Evolutionary conservation across 2,113 vertebrate genomes (phyloP), one percentile per base, ranked within the genome.

Genomic region (Oreotragus oreotragus): DNA sequence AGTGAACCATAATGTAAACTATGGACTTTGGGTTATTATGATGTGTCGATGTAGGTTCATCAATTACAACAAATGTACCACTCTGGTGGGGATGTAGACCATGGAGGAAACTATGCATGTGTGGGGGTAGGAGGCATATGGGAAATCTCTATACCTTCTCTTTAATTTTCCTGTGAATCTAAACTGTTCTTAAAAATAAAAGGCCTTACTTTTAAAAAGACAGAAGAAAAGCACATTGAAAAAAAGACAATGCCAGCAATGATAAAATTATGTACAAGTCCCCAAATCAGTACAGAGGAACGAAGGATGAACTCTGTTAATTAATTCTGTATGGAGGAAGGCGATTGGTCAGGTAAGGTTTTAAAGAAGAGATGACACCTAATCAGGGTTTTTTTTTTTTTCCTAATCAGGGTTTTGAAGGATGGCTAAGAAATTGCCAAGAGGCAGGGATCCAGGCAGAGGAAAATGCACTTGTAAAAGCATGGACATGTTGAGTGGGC

Each of bases 221-320:
- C 23, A 70, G 30, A 58, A 19, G 55, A 93, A 79, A 93, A 62
- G 6, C 55, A 62, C 84, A 25, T 33, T 86, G 84, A 28, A 64
- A 92, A 57, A 87, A 62, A 84, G 39, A 80, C 28, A 91, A n/a
- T 27, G 66, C 27, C 36, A 19, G 9, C 73, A n/a, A 49, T 66
- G 57, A 79, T 76, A 87, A 70, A 91, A 90, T 90, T 84, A 90
- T 73, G 25, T 79, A 84, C 55, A 87, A 88, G 36, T 23, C 76
- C 84, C 66, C 89, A 88, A 96, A 90, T 94, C 84, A 97, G 45
- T 83, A 94, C 62, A 84, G n/a, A 96, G 27, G 30, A 92, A n/a
- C 17, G 57, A 79, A 30, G 12, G 17, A 92, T 57, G 23, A 86
- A 36, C 43, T 93, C 83, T 25, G 33, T 19, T 81, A 73, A 94